A percentile compares a stretch with the other conserved stretches of the same genome.
phyloP scores from a whole-genome alignment of 2,888 invertebrate genomes.

The Leptopilina myrica region DNA sequence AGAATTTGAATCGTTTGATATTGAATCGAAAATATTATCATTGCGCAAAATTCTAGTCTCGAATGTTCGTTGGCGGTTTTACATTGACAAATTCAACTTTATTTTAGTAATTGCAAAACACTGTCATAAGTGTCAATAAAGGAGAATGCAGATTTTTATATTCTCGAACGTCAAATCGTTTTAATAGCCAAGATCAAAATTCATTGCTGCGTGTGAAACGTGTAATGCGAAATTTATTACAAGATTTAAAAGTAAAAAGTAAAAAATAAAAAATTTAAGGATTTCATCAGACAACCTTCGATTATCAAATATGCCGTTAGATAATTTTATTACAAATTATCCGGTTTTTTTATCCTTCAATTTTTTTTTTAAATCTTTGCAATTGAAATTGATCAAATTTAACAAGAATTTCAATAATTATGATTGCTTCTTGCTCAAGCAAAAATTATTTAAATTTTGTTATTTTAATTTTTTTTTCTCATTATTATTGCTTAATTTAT shows the following conservation, averaged over 20 bases:
- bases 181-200: constrained; percentile 7
- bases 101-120: constrained; percentile 25
- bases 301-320: constrained; percentile 12
- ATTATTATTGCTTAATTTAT: neutral
- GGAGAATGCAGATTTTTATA: constrained; percentile 15
- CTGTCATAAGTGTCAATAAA: constrained; percentile 23
- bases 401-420: neutral
- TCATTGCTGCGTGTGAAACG: constrained; percentile 13
- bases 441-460: constrained; percentile 1
- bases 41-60: neutral
- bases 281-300: constrained; percentile 24
- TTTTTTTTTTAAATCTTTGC: neutral
- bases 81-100: neutral
- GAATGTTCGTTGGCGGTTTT: neutral
- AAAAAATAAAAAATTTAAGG: neutral
- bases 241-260: neutral
- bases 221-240: constrained; percentile 5
- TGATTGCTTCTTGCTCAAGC: neutral
- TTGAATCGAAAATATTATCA: neutral
- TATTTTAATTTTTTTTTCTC: neutral
- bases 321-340: constrained; percentile 10
- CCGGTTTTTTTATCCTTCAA: neutral
- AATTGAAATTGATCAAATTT: constrained; percentile 1
- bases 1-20: neutral
- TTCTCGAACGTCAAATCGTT: neutral